Percentiles rank a stretch among this genome's conserved stretches.
Evolutionary conservation across 1,140 invertebrate genomes (phyloP).

Genomic region (Battus philenor): DNA sequence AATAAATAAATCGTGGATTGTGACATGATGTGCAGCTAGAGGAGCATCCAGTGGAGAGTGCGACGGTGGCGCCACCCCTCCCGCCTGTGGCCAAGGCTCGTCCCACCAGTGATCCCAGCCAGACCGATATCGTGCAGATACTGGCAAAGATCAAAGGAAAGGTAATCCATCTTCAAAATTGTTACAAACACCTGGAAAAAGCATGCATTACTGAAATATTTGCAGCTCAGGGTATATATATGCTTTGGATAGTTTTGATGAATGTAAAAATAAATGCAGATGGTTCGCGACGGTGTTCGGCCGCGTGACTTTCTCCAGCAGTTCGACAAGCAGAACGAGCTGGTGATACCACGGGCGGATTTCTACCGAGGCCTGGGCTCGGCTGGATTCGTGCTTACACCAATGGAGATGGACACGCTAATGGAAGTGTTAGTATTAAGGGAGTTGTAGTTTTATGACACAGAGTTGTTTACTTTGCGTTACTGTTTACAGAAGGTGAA

Average conservation of each 20-base stretch:
- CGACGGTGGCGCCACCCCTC: conserved; percentile 72
- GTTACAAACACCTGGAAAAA: not conserved
- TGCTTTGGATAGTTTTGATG: no score
- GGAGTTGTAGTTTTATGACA: no score
- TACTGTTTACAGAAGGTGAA: no score
- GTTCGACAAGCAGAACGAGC: conserved; percentile 78
- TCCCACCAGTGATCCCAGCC: conserved; percentile 74
- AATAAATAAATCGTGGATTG: not conserved
- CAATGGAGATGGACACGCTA: conserved; percentile 78
- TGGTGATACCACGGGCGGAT: conserved; percentile 77
- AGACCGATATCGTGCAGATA: conserved; percentile 81
- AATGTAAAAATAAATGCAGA: no score
- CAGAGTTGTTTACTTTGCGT: no score
- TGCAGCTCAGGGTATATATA: no score
- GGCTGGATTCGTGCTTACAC: conserved; percentile 78
- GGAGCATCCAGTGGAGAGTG: conserved; percentile 47
- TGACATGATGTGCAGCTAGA: conserved; percentile 32
- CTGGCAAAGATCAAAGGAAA: conserved; percentile 84
- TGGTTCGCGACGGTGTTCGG: conserved; percentile 79
- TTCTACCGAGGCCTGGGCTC: conserved; percentile 80
- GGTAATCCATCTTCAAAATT: no score
- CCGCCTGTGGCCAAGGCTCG: conserved; percentile 72
- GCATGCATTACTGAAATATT: no score
- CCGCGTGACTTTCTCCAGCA: conserved; percentile 79
- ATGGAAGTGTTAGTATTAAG: conserved; percentile 76